Conservation (phyloP, 2,113 vertebrate genomes). For the Spheniscus mendiculus region DNA sequence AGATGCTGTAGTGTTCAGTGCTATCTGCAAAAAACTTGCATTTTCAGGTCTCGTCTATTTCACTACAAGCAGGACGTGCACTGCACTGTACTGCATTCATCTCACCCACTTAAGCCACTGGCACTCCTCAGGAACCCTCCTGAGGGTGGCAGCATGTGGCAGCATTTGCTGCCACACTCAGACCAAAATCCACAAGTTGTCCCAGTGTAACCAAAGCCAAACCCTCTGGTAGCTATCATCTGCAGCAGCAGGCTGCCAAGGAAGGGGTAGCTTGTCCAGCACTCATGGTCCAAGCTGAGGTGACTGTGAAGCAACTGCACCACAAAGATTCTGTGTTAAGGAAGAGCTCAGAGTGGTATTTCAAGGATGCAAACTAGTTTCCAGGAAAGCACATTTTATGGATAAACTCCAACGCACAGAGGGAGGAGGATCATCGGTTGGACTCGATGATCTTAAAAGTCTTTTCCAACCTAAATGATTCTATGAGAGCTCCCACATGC, state of each 20-base stretch:
- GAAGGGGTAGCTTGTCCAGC: neutral
- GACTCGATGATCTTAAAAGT: neutral
- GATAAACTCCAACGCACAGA: neutral
- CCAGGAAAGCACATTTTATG: neutral
- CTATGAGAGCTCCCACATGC: neutral
- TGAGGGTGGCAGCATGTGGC: too few relatives aligned
- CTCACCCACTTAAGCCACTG: neutral
- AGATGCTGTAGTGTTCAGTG: neutral
- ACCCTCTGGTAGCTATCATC: neutral
- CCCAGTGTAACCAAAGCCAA: neutral
- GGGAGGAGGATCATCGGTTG: neutral
- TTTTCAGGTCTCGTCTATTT: neutral
- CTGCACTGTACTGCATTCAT: neutral
- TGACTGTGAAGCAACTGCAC: neutral
- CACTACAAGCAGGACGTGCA: neutral
- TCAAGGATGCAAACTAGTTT: neutral
- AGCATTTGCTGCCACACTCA: neutral
- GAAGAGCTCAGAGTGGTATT: neutral
- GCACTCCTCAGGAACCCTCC: neutral
- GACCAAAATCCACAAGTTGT: neutral
- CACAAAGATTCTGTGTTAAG: neutral
- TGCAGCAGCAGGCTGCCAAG: neutral
- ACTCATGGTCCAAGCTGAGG: neutral
- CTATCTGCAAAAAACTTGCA: neutral
- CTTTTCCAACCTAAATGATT: neutral